Evolutionary conservation across 2,797 vertebrate genomes (phyloP), one percentile per base, ranked within the genome.

Genomic region (Spinus olivaceus): DNA sequence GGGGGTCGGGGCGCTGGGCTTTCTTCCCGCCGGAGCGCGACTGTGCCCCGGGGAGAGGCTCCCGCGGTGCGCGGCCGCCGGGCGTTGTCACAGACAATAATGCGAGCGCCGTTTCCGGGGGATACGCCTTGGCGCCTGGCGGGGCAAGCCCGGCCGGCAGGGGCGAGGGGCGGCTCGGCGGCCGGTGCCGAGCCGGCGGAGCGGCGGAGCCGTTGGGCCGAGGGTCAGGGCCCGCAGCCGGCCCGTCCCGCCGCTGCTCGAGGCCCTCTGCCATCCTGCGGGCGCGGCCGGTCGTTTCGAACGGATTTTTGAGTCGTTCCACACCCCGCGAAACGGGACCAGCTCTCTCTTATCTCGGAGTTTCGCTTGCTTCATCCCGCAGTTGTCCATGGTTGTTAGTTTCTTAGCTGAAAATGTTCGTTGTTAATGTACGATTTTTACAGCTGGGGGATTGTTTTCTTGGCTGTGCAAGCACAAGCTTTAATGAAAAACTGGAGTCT

Each of bases 381-480:
- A 7, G 28, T 4, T 4, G 27, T 14, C 22, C 20, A 1, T 2
- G 8, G 3, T 25, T 57, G 41, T 25, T 64, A 39, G 5, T 56
- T 56, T 59, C 8, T 3, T 14, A 6, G 5, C 41, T 67, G 41
- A 32, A 51, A 37, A 7, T 3, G 25, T 8, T 56, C 1, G 0
- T 12, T 13, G 21, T 5, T 60, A 2, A 4, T 7, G 22, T 23
- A 10, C 8, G 7, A 2, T 14, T 47, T 41, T 76, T 46, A 51
- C 0, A 9, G 1, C 2, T 14, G 4, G 9, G 8, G 18, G 2
- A 1, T 5, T n/a, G 21, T 56, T 72, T 85, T 33, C 3, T 18
- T 56, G 32, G 5, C 15, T 86, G 19, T 4, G n/a, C 18, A 57
- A 53, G 35, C 37, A 14, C 4, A 10, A 23, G 32, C 18, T 64